phyloP scores from a whole-genome alignment of 1,140 invertebrate species.

The Drosophila funebris region DNA sequence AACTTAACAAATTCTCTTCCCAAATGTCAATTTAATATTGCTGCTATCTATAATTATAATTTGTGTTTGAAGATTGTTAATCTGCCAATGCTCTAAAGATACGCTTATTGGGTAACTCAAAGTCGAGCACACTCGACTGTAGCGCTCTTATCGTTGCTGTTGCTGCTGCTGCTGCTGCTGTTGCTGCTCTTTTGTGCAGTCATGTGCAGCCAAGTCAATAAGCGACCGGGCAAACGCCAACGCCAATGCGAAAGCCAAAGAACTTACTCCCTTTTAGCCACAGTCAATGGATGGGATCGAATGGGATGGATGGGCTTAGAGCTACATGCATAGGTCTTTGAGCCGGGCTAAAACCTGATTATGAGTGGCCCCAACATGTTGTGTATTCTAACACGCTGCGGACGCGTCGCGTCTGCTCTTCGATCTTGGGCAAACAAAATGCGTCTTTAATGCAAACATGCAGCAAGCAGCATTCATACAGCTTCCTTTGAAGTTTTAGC shows the following conservation, averaged over 20 bases:
- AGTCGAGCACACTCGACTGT: background rate
- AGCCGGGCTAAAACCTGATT: slow-evolving; percentile 76
- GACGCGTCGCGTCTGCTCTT: slow-evolving; percentile 54
- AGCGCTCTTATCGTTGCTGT: background rate
- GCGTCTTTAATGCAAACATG: slow-evolving; percentile 81
- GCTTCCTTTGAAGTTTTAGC: slow-evolving; percentile 71
- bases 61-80: too few relatives aligned
- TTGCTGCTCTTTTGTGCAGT: slow-evolving; percentile 62
- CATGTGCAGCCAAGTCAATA: slow-evolving; percentile 70
- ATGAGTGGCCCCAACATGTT: slow-evolving; percentile 77
- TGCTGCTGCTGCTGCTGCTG: slow-evolving; percentile 1
- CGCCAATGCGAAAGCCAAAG: slow-evolving; percentile 25
- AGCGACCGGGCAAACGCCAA: slow-evolving; percentile 45
- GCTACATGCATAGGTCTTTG: slow-evolving; percentile 10
- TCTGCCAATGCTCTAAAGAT: background rate
- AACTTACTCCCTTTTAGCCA: slow-evolving; percentile 55
- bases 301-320: slow-evolving; percentile 7
- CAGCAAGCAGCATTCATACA: slow-evolving; percentile 52
- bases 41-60: background rate
- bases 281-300: background rate
- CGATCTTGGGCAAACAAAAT: slow-evolving; percentile 76
- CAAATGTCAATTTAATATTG: background rate
- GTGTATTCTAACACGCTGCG: slow-evolving; percentile 81
- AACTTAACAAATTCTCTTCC: background rate
- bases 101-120: background rate